Evolutionary conservation across 2,888 invertebrate species (phyloP), one percentile per base, ranked within the genome.

Genomic region (Lithophane socia): DNA sequence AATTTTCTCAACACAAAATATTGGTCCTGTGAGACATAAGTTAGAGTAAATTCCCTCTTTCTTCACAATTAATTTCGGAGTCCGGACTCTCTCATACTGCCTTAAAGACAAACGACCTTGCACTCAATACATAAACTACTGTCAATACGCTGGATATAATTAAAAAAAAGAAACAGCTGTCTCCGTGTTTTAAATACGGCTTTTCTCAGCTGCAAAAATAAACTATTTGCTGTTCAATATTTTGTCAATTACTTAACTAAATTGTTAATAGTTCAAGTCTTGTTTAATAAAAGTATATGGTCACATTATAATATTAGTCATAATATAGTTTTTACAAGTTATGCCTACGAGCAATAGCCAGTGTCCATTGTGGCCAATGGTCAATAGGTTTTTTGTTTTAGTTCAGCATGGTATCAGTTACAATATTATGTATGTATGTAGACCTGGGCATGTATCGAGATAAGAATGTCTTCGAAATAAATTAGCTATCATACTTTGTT

Each of bases 251-350:
- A 67, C 9, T 0, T 44, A 29, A 37, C 13, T 2, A 21, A 61
- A 24, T 24, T 12, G 16, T 54, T 54, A 3, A 1, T 16, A 3
- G 1, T 47, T n/a, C n/a, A 49, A 60, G 37, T 65, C 8, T 63
- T 49, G 21, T 61, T 10, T 16, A 21, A 37, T 60, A 54, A 66
- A n/a, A 85, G 54, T 24, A 8, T 52, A 83, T 88, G 83, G 91
- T 86, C 87, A 90, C 88, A 68, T 71, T 75, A 78, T 29, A 84
- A 82, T 77, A 70, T 91, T 91, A 91, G 85, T 90, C 89, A 90
- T 90, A 87, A 90, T 83, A 89, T 86, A 87, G 87, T 92, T 94
- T 94, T 94, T 94, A 90, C 83, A 85, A 88, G 81, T 73, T 86
- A 80, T 90, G 88, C 92, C 92, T 92, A 92, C 93, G 90, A 77